phyloP scores from a whole-genome alignment of 2,113 vertebrate genomes.

The Jaculus jaculus region DNA sequence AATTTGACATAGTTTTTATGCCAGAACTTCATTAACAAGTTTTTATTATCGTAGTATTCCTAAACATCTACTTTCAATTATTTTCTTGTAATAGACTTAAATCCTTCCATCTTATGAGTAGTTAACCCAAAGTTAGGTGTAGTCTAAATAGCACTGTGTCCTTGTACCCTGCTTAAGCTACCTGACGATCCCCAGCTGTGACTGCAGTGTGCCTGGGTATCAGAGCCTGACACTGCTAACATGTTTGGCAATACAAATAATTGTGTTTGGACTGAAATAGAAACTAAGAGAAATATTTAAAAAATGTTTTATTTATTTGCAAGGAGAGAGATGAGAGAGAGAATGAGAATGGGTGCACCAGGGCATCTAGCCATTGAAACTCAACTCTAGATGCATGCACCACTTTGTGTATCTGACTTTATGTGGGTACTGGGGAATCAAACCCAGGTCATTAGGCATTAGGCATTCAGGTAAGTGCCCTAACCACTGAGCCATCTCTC shows the following conservation, averaged over 20 bases:
- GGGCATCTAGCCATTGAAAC: too few species aligned
- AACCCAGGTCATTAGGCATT: too few species aligned
- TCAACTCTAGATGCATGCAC: too few species aligned
- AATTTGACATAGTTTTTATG: neutral
- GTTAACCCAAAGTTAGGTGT: conserved; percentile 63
- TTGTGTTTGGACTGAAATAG: neutral
- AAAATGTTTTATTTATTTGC: too few species aligned
- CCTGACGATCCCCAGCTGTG: neutral
- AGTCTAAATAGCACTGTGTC: neutral
- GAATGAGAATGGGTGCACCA: too few species aligned
- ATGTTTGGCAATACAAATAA: neutral
- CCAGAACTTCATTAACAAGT: conserved; percentile 41
- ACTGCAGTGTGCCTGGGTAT: neutral
- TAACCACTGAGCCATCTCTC: too few species aligned
- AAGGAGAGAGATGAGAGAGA: too few species aligned
- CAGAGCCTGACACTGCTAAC: neutral
- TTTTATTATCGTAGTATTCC: conserved; percentile 47
- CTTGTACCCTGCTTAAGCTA: neutral
- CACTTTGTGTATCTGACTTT: too few species aligned
- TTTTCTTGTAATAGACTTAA: conserved; percentile 54
- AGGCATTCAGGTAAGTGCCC: too few species aligned
- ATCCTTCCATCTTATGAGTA: conserved; percentile 40
- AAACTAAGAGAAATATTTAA: neutral
- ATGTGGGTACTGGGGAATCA: too few species aligned
- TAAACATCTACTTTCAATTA: conserved; percentile 38